These are phyloP conservation scores for Anthophora plumipes DNA, from an alignment of 2,888 invertebrate species.

Conservation along the genomic window DNA sequence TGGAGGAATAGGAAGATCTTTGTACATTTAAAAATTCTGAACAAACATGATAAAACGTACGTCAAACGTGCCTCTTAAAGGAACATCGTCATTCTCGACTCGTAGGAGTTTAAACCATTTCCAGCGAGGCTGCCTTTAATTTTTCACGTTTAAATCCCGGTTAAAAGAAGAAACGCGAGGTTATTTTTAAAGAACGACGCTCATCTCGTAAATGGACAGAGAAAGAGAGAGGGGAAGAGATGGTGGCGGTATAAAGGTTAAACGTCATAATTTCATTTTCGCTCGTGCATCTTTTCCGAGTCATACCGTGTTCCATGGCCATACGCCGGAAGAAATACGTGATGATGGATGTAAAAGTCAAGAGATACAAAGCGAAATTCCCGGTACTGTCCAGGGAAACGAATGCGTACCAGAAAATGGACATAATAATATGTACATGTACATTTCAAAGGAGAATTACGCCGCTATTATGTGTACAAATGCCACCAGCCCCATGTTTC, in stretches of 20 bases:
- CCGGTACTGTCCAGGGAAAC: conserved; percentile 40
- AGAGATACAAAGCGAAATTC: conserved; percentile 52
- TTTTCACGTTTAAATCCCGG: conserved; percentile 7
- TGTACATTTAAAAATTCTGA: no score
- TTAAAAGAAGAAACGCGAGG: not conserved
- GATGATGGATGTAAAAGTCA: conserved; percentile 56
- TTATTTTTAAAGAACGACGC: conserved; percentile 17
- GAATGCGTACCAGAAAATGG: conserved; percentile 44
- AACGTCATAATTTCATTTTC: conserved; percentile 49
- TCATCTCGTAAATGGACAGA: not conserved
- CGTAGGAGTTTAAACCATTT: not conserved
- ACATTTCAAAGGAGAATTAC: conserved; percentile 52
- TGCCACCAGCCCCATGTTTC: not conserved
- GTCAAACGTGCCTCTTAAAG: not conserved
- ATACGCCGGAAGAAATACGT: conserved; percentile 48
- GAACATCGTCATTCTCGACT: not conserved
- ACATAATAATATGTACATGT: conserved; percentile 50
- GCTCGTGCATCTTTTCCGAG: conserved; percentile 25
- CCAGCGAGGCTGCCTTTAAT: not conserved
- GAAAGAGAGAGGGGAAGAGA: no score
- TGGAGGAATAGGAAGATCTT: no score
- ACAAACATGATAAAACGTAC: not conserved
- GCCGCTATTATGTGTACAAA: conserved; percentile 36
- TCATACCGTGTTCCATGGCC: not conserved
- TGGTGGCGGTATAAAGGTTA: conserved; percentile 10